Conservation (phyloP, 1,140 invertebrate species). For the Lepidurus couesii region DNA sequence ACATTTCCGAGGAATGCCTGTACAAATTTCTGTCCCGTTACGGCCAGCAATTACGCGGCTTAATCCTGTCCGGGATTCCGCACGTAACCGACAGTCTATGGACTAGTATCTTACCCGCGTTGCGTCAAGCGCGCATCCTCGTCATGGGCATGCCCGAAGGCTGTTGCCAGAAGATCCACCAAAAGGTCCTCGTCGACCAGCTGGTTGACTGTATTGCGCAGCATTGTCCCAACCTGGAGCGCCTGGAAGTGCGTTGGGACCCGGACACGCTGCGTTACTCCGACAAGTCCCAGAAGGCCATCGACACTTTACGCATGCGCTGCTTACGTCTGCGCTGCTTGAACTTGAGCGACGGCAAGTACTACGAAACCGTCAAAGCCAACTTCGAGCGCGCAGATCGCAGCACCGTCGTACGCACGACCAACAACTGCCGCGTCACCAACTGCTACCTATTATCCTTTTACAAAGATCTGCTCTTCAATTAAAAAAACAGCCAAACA, state of each 20-base stretch:
- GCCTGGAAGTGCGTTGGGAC: slow-evolving; percentile 95
- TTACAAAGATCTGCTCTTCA: slow-evolving; percentile 92
- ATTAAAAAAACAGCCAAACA: slow-evolving; percentile 50
- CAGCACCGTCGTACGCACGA: slow-evolving; percentile 89
- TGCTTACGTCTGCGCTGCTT: slow-evolving; percentile 78
- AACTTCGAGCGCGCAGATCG: slow-evolving; percentile 98
- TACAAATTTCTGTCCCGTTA: slow-evolving; percentile 83
- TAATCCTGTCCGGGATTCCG: slow-evolving; percentile 89
- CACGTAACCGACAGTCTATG: slow-evolving; percentile 97
- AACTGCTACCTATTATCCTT: slow-evolving; percentile 84
- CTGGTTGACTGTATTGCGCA: slow-evolving; percentile 95
- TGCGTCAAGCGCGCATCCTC: slow-evolving; percentile 86
- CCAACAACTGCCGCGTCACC: slow-evolving; percentile 84
- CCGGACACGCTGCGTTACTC: slow-evolving; percentile 96
- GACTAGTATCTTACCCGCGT: slow-evolving; percentile 80
- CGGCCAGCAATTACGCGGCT: slow-evolving; percentile 78
- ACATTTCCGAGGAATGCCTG: slow-evolving; percentile 84
- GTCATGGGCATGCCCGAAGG: slow-evolving; percentile 96
- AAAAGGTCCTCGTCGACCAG: slow-evolving; percentile 70
- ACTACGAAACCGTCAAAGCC: slow-evolving; percentile 98
- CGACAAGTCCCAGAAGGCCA: slow-evolving; percentile 97
- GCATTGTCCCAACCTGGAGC: slow-evolving; percentile 78
- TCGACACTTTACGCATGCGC: slow-evolving; percentile 82
- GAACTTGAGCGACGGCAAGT: slow-evolving; percentile 87
- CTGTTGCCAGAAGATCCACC: slow-evolving; percentile 87